Evolutionary conservation across 2,797 vertebrate genomes (phyloP), one percentile per base, ranked within the genome.

Genomic region (Hypotaenidia okinawae): DNA sequence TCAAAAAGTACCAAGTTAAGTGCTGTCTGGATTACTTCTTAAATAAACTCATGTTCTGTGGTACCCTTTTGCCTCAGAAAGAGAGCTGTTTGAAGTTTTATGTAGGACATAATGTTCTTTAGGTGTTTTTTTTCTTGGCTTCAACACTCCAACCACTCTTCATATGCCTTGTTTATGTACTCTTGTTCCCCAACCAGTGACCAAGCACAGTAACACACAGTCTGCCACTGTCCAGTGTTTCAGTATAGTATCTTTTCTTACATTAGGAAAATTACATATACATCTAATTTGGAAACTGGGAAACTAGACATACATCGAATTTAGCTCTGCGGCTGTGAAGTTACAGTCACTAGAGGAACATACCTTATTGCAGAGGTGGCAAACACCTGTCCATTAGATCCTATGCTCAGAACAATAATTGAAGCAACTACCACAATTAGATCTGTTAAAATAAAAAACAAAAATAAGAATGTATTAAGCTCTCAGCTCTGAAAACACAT

Each of bases 351-450:
- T 35, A 55, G 35, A 30, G 79, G 28, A 62, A 85, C 87, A 22
- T 96, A 99, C 99, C 99, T 98, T 97, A 99, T 99, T 64, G 98
- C 98, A 92, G 99, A 99, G 2, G 98, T 99, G 84, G 99, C 99
- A 87, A 99, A 99, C 72, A 99, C 98, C 72, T 99, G 99, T 23
- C 99, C 99, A 18, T 99, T 99, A 70, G 99, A 99, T 63, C 99
- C 99, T 13, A 99, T 98, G 18, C 98, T 99, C 30, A 99, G 98
- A 62, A 99, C 99, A 92, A 99, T 98, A 88, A 99, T 97, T 24
- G 99, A 99, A 30, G 99, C 99, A 17, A 99, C 98, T 69, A 99
- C 99, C 72, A 99, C 98, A 57, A 99, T 99, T 76, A 99, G 96
- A 98, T 99, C 99, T 99, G 97, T 68, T 41, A 35, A 13, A 85